phyloP scores from a whole-genome alignment of 2,113 vertebrate species.

The Columba livia region DNA sequence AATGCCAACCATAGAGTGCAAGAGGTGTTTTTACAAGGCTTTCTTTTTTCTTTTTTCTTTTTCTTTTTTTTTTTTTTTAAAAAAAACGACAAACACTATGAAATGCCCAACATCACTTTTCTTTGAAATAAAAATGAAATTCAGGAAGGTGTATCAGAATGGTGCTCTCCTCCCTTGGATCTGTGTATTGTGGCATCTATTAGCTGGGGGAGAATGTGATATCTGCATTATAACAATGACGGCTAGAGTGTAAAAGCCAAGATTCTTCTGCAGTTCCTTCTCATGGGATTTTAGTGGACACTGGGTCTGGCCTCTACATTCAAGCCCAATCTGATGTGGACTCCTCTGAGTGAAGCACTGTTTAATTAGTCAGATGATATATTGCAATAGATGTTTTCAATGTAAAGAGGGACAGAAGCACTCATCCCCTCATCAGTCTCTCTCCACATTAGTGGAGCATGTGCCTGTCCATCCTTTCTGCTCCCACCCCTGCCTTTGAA shows the following conservation, averaged over 20 bases:
- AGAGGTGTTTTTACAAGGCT: not conserved
- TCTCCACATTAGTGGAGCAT: not conserved
- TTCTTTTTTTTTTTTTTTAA: not conserved
- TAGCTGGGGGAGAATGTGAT: not conserved
- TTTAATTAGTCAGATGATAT: constrained; percentile 17
- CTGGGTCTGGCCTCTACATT: not conserved
- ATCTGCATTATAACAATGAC: not conserved
- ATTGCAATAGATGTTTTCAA: not conserved
- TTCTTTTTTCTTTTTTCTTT: not conserved
- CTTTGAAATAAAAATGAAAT: not conserved
- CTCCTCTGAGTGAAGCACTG: not conserved
- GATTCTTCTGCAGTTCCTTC: not conserved
- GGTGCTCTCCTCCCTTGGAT: not conserved
- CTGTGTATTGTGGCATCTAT: not conserved
- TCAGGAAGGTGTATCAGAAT: not conserved
- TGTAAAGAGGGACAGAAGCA: not conserved
- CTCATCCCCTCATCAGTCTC: not conserved
- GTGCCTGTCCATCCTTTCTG: not conserved
- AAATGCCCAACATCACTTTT: not conserved
- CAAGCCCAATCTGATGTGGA: not conserved
- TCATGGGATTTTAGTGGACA: not conserved
- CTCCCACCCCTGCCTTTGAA: not conserved
- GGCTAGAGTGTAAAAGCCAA: not conserved
- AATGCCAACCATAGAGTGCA: not conserved
- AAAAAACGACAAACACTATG: not conserved